phyloP scores from a whole-genome alignment of 2,113 vertebrate genomes.

The Chaetodon trifascialis region DNA sequence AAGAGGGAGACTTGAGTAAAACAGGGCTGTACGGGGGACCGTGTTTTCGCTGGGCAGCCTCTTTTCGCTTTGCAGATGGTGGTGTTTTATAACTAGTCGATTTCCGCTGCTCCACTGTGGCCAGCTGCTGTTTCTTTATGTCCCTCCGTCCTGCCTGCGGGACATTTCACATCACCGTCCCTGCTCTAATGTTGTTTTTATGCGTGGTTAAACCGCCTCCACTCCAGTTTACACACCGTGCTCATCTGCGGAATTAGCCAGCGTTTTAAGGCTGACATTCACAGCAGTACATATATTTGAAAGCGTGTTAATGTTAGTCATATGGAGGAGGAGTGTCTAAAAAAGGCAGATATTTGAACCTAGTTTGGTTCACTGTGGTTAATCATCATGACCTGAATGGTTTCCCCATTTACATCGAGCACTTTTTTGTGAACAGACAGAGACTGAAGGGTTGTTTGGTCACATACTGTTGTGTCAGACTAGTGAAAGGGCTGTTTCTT shows the following conservation, averaged over 20 bases:
- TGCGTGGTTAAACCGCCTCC: constrained; percentile 2
- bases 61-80: constrained; percentile 73
- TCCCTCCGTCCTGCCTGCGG: constrained; percentile 23
- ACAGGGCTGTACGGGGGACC: not conserved
- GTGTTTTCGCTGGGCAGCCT: constrained; percentile 29
- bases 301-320: not conserved
- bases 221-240: constrained; percentile 14
- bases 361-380: not conserved
- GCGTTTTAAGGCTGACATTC: not conserved
- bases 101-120: constrained; percentile 43
- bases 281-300: no score
- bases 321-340: not conserved
- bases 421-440: not conserved
- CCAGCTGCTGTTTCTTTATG: constrained; percentile 57
- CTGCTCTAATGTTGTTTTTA: not conserved
- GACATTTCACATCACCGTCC: constrained; percentile 27
- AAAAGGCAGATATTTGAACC: not conserved
- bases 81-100: constrained; percentile 54
- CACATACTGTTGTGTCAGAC: not conserved
- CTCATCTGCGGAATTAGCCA: not conserved
- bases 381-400: not conserved
- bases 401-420: not conserved
- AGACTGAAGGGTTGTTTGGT: not conserved
- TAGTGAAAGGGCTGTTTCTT: not conserved
- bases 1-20: not conserved